Base-by-base conservation (phyloP, 2,888 invertebrate species). In the Lasius fuliginosus region DNA sequence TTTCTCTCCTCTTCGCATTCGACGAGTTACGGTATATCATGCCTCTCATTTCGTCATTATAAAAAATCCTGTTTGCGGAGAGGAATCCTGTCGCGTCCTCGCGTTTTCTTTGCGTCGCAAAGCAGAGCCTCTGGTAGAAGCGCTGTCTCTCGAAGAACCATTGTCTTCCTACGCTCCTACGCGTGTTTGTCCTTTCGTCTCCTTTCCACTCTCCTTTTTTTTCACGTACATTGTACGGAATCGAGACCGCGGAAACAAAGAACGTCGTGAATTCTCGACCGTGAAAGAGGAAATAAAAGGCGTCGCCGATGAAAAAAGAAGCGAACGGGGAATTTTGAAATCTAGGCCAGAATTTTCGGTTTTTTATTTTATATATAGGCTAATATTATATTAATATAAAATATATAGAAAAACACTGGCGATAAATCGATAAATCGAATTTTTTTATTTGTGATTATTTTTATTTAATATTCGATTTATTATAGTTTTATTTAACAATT, bases 131-230 rank as follows among this genome's bases (percentile, higher is more conserved):
- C 71, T 42, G n/a, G n/a, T 74, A 65, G 23, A 58, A 65, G 15
- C 56, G 82, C 33, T 33, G 69, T 49, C 60, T 77, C 67, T 77
- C 65, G 68, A 77, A 69, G 62, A 68, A 40, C 83, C 82, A 76
- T 76, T 76, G 81, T 73, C 81, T 74, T 85, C 75, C 84, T 73
- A 81, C 84, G 79, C 46, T 56, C 62, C 71, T 81, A 74, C 73
- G 40, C 53, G n/a, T 53, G n/a, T 53, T 77, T 46, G 69, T 76
- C 74, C 79, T 75, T 68, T 58, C 49, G n/a, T 46, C 68, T 81
- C 33, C 49, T 56, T 82, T 36, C 58, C 62, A 36, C 42, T 71
- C 71, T 73, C 82, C 65, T 53, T 53, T 82, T 23, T 73, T 73
- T 71, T 67, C 67, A 30, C 30, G 15, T 23, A 30, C 27, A 27